These are phyloP conservation scores for Limnodromus scolopaceus DNA, from an alignment of 2,797 vertebrate species.

Conservation along the genomic window DNA sequence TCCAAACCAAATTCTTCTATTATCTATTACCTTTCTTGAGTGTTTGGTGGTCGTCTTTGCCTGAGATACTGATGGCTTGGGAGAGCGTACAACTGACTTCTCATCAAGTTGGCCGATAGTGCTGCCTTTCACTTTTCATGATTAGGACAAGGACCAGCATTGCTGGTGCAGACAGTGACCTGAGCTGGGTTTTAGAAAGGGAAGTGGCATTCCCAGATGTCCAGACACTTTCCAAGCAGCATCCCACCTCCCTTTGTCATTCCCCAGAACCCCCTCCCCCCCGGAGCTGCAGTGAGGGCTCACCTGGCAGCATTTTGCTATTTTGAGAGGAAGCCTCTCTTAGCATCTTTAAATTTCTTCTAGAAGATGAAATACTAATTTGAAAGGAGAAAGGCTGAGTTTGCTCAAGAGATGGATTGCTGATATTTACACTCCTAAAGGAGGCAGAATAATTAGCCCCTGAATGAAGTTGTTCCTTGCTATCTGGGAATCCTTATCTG, in stretches of 20 bases:
- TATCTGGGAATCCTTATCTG: not conserved
- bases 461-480: not conserved
- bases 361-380: not conserved
- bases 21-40: not conserved
- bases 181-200: not conserved
- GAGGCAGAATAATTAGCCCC: not conserved
- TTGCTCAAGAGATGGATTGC: not conserved
- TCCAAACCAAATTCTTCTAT: not conserved
- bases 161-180: not conserved
- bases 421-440: not conserved
- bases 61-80: not conserved
- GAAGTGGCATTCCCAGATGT: fast-evolving
- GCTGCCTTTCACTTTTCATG: not conserved
- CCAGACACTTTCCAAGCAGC: not conserved
- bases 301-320: not conserved
- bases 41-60: not conserved
- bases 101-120: not conserved
- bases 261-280: too few relatives aligned
- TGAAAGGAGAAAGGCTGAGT: not conserved
- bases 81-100: not conserved
- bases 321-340: not conserved
- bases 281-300: not conserved
- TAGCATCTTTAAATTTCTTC: not conserved
- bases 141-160: not conserved
- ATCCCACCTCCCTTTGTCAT: not conserved